Evolutionary conservation across 1,140 invertebrate genomes (phyloP), one percentile per base, ranked within the genome.

Genomic region (Drosophila arawakana): DNA sequence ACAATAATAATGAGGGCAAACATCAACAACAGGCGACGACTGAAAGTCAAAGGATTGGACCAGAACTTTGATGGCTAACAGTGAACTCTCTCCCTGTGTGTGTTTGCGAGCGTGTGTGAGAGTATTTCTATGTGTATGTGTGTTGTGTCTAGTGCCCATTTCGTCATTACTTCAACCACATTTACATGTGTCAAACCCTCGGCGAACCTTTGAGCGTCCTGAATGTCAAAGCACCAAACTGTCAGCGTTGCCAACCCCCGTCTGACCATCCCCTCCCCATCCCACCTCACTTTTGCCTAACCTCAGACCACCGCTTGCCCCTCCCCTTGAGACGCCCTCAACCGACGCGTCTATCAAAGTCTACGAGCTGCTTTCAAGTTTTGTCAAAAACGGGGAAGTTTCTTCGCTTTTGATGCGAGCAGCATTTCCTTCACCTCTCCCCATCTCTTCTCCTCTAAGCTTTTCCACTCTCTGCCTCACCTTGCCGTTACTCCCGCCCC

Each of bases 161-260:
- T 91, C 88, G 80, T 91, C 88, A 91, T 91, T 91, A 91, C 89
- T 88, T 91, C 90, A 88, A 91, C 89, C 89, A 81, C 89, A 91
- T 84, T 91, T 91, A 91, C 89, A 91, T 91, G 83, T 88, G 83
- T 91, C 88, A 91, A 69, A 75, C 66, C 60, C 60, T 68, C 71
- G 74, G 76, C 70, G 65, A 78, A 49, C 80, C 84, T 88, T 89
- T 89, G 84, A 88, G 73, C 82, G 67, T 79, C 83, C 72, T 44
- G 65, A 67, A 55, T 65, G 65, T 63, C 75, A 75, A 60, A 37
- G 66, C 78, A 73, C 71, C 66, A 69, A 80, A 67, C 78, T 78
- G 78, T 80, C 76, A 78, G 62, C 76, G 76, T 61, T 41, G 62
- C 80, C 70, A 82, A 89, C 80, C 84, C 83, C 84, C 73, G 67